Percentiles rank a stretch among this genome's conserved stretches.
Conservation (phyloP, 2,888 invertebrate genomes). For the Holacanthella duospinosa region DNA sequence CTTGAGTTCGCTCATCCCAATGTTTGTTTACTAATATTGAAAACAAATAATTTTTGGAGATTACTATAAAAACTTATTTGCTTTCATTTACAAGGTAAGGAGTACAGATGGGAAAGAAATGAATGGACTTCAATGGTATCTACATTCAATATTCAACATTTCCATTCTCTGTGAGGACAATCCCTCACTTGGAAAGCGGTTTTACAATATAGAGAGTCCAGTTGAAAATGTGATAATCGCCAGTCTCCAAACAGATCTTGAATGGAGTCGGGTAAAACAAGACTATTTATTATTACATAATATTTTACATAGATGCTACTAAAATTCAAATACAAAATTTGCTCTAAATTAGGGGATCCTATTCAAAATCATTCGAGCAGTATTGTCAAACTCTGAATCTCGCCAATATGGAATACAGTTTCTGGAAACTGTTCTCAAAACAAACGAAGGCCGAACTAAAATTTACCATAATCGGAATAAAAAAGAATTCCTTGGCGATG, state of each 20-base stretch:
- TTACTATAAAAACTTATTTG: no score
- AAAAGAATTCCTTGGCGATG: constrained; percentile 76
- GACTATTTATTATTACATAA: not conserved
- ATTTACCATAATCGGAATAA: constrained; percentile 68
- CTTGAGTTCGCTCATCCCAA: no score
- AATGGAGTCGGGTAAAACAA: constrained; percentile 54
- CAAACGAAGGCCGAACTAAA: constrained; percentile 79
- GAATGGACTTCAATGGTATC: constrained; percentile 60
- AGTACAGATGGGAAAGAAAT: constrained; percentile 65
- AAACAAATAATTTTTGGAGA: no score
- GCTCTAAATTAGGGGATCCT: constrained; percentile 50
- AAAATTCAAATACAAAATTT: no score
- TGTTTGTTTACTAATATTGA: no score
- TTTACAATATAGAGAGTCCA: constrained; percentile 48
- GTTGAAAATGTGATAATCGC: constrained; percentile 57
- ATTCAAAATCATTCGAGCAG: constrained; percentile 69
- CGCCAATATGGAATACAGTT: constrained; percentile 69
- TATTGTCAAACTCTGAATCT: constrained; percentile 69
- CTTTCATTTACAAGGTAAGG: not conserved
- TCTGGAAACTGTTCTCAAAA: constrained; percentile 61
- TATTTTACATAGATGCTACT: no score
- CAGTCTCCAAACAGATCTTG: constrained; percentile 66
- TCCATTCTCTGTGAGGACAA: constrained; percentile 91
- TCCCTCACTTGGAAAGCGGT: constrained; percentile 69
- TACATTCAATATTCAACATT: constrained; percentile 84